Percentiles rank a stretch among this genome's conserved stretches.
Conservation (phyloP, 2,113 vertebrate species). For the Amblyornis subalaris region DNA sequence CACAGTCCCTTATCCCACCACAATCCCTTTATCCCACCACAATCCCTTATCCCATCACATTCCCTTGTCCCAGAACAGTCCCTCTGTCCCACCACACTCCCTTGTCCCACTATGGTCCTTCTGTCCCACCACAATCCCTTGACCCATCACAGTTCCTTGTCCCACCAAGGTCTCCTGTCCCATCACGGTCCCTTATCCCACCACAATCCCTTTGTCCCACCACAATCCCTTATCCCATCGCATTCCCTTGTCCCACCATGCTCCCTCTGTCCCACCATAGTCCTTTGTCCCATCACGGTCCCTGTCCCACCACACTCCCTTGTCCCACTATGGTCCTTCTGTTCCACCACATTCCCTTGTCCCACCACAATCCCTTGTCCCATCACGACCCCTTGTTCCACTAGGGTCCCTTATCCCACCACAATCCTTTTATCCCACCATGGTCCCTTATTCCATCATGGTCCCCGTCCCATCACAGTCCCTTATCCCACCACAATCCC, state of each 20-base stretch:
- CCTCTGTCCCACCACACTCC: background rate
- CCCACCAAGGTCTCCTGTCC: too few relatives aligned
- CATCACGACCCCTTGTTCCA: rapidly evolving
- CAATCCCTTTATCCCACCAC: background rate
- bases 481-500: background rate
- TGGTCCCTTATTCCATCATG: too few relatives aligned
- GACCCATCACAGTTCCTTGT: background rate
- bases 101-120: too few relatives aligned
- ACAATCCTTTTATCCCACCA: too few relatives aligned
- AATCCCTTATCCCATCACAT: rapidly evolving
- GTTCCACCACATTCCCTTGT: too few relatives aligned
- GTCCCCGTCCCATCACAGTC: background rate
- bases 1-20: too few relatives aligned
- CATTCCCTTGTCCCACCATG: background rate
- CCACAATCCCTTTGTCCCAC: too few relatives aligned
- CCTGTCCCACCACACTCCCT: too few relatives aligned
- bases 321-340: too few relatives aligned
- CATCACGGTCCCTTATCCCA: too few relatives aligned
- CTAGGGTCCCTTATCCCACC: background rate
- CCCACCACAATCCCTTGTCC: background rate
- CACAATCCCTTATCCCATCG: background rate
- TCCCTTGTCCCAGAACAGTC: background rate
- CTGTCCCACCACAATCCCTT: background rate
- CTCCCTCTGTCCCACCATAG: background rate
- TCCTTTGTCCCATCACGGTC: background rate